Evolutionary conservation across 2,888 invertebrate genomes (phyloP).

Genomic region (Clostera curtula): DNA sequence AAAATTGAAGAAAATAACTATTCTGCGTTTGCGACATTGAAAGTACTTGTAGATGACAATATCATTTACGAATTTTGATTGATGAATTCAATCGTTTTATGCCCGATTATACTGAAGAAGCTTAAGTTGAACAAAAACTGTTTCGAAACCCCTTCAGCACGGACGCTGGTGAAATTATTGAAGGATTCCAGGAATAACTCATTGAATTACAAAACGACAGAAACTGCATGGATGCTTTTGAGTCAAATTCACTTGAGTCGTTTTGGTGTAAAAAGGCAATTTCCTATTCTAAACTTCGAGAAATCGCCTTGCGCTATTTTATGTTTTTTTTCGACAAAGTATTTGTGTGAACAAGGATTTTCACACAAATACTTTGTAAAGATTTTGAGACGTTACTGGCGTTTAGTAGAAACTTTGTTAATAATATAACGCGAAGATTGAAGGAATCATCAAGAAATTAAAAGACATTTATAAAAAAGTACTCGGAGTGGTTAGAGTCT

Average conservation of each 20-base stretch:
- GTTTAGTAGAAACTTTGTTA: too few species aligned
- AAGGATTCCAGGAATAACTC: constrained; percentile 10
- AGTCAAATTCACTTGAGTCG: constrained; percentile 9
- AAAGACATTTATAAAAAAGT: too few species aligned
- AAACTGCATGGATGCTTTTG: constrained; percentile 10
- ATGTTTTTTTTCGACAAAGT: constrained; percentile 11
- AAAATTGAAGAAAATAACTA: constrained; percentile 11
- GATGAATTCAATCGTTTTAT: constrained; percentile 12
- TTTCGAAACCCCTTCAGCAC: constrained; percentile 13
- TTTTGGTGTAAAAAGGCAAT: constrained; percentile 8
- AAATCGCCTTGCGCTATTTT: constrained; percentile 10
- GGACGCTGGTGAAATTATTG: constrained; percentile 10
- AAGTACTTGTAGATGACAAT: constrained; percentile 8
- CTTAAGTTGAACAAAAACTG: constrained; percentile 11
- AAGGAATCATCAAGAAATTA: too few species aligned
- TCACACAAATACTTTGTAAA: too few species aligned
- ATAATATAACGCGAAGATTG: too few species aligned
- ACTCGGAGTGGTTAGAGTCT: too few species aligned
- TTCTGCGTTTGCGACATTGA: constrained; percentile 9
- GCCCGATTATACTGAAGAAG: constrained; percentile 4
- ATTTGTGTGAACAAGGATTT: constrained; percentile 9
- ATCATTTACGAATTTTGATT: constrained; percentile 8
- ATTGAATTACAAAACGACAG: constrained; percentile 10
- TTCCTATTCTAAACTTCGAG: constrained; percentile 12
- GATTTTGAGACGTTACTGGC: too few species aligned